Base-by-base conservation (phyloP, 2,113 vertebrate genomes). In the Actenoides hombroni region DNA sequence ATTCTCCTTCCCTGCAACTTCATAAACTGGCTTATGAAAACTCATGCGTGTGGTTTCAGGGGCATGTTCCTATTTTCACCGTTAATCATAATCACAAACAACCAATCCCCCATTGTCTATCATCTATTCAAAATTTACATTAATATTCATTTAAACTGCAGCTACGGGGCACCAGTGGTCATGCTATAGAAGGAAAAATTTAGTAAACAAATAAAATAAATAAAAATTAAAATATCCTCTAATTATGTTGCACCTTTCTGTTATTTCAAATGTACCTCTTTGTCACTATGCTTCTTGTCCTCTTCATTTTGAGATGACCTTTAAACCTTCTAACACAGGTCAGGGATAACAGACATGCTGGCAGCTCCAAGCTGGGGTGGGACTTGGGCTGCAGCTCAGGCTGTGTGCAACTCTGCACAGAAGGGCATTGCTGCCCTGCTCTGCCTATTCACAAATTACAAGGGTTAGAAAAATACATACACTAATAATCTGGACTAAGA, bases 11-110 rank as follows among this genome's bases (percentile, higher is more conserved):
- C 35, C 70, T 46, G 24, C 17, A 92, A 42, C 49, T 75, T 92
- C 67, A 51, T 71, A 88, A 90, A 90, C 24, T 24, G 81, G 39
- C 48, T 54, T 67, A 17, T 24, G 64, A 82, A 97, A 33, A 97
- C 88, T 76, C 60, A 56, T 31, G 20, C 31, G 8, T 21, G 51
- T 31, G 48, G 35, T 81, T 75, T 57, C 51, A 88, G 78, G 90
- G 82, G 49, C 40, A 53, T 6, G 16, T 29, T 90, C 42, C 48
- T 79, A 44, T 80, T 97, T 86, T 71, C 56, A 80, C 39, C 6
- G 5, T 71, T 94, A 94, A 96, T 69, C 48, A 51, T 29, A 69
- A 95, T 48, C 46, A 37, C 54, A 87, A 49, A 10, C 57, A 59
- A 71, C 13, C 28, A 54, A 63, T 26, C 24, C 68, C 53, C 23